Evolutionary conservation across 2,888 invertebrate genomes (phyloP), one percentile per base, ranked within the genome.

Genomic region (Caenorhabditis afra): DNA sequence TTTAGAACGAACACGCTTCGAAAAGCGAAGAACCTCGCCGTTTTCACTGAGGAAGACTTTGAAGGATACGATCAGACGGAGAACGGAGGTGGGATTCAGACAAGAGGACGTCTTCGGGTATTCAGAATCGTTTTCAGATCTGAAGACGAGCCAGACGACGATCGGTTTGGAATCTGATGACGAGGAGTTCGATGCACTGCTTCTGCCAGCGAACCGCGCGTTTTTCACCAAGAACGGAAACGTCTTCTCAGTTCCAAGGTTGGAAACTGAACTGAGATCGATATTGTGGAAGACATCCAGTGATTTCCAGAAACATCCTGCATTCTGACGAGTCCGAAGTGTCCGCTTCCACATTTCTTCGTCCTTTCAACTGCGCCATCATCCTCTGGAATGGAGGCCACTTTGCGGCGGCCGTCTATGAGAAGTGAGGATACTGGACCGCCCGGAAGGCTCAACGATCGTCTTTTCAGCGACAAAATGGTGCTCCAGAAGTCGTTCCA

Each of bases 311-410:
- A 67, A 58, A 66, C 50, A 79, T 84, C 47, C 70, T 84, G 3
- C 76, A 74, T 37, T 58, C 49, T 18, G 76, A 76, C 16, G 85
- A 84, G 37, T 12, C 45, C 3, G 66, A 81, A 12, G 66, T 75
- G 20, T 22, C 62, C n/a, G 44, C 49, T 3, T n/a, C 49, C 12
- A 61, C 77, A n/a, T 85, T 85, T 57, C 62, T 67, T 10, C 75
- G 82, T 4, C 74, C 83, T 2, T 68, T 85, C 29, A 74, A 84
- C 61, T 84, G 84, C 61, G 93, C 94, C 0, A 92, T 96, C 8
- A 91, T 96, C 59, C 94, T 95, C 94, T 92, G 95, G 41, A 95
- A 95, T 0, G 95, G 95, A 4, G 95, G 96, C 0, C 94, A 94
- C 90, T 94, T 94, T 91, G 94, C 94, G 23, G 94, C 93, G 1